Conservation (phyloP, 2,888 invertebrate species). For the Athripsodes cinereus region DNA sequence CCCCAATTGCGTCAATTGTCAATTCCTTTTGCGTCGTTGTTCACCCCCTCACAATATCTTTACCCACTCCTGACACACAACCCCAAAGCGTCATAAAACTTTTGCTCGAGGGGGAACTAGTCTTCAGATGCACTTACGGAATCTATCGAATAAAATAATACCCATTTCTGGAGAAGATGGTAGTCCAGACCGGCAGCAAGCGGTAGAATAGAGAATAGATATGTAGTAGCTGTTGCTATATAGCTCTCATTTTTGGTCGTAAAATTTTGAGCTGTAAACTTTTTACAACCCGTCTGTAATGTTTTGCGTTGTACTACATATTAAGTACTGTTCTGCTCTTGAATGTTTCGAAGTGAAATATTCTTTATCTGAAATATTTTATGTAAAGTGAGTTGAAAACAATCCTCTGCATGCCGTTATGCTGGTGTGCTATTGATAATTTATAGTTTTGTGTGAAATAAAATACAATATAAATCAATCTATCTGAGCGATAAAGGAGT, state of each 20-base stretch:
- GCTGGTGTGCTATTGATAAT: too few species aligned
- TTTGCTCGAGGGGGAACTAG: conserved; percentile 12
- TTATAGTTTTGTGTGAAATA: too few species aligned
- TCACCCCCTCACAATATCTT: conserved; percentile 5
- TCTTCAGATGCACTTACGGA: conserved; percentile 25
- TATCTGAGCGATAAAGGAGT: too few species aligned
- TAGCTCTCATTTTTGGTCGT: background rate
- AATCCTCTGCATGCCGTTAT: too few species aligned
- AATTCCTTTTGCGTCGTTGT: conserved; percentile 25
- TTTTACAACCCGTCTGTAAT: conserved; percentile 2
- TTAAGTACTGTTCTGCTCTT: too few species aligned
- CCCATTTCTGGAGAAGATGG: background rate
- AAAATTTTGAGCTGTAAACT: conserved; percentile 1
- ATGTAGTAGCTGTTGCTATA: background rate
- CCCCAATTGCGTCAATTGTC: conserved; percentile 28
- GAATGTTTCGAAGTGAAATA: background rate
- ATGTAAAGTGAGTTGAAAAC: background rate
- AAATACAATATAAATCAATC: too few species aligned
- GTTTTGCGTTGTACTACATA: background rate
- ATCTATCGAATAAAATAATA: conserved; percentile 22
- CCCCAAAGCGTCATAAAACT: conserved; percentile 6
- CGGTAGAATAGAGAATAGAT: background rate
- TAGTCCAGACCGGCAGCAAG: too few species aligned
- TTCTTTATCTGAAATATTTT: background rate
- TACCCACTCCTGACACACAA: conserved; percentile 3